Percentiles rank a stretch among this genome's conserved stretches.
These are phyloP conservation scores for Erethizon dorsatum DNA, from an alignment of 2,797 vertebrate species.

Conservation along the genomic window DNA sequence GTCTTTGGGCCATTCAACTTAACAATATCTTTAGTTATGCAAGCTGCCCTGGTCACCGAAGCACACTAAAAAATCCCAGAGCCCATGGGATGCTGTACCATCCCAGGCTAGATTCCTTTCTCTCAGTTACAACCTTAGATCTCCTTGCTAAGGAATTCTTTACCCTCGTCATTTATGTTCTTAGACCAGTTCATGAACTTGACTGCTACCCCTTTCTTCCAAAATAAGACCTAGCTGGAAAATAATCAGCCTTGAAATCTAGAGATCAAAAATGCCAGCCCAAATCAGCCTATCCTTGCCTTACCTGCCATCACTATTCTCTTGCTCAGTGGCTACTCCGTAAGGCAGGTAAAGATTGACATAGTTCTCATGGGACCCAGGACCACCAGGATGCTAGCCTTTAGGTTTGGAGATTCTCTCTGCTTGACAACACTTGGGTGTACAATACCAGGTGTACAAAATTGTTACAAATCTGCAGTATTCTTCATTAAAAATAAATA, in stretches of 20 bases:
- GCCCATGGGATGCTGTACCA: background rate
- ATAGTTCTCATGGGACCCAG: accelerated
- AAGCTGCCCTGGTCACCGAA: background rate
- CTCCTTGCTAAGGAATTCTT: background rate
- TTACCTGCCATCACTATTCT: background rate
- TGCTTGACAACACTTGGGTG: background rate
- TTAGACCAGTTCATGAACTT: background rate
- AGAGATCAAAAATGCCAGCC: background rate
- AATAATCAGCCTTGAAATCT: background rate
- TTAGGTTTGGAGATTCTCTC: background rate
- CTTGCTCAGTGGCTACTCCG: background rate
- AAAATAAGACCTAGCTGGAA: background rate
- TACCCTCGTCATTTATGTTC: background rate
- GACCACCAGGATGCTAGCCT: background rate
- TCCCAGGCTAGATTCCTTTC: background rate
- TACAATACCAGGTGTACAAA: background rate
- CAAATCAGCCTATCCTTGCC: background rate
- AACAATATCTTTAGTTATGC: background rate
- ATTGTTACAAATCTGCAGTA: too few relatives aligned
- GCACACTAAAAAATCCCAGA: background rate
- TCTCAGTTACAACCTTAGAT: background rate
- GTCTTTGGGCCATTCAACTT: background rate
- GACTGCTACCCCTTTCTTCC: background rate
- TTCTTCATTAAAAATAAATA: background rate
- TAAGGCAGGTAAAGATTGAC: background rate